Evolutionary conservation across 2,797 vertebrate species (phyloP).

Genomic region (Alcedo quadribrachys): DNA sequence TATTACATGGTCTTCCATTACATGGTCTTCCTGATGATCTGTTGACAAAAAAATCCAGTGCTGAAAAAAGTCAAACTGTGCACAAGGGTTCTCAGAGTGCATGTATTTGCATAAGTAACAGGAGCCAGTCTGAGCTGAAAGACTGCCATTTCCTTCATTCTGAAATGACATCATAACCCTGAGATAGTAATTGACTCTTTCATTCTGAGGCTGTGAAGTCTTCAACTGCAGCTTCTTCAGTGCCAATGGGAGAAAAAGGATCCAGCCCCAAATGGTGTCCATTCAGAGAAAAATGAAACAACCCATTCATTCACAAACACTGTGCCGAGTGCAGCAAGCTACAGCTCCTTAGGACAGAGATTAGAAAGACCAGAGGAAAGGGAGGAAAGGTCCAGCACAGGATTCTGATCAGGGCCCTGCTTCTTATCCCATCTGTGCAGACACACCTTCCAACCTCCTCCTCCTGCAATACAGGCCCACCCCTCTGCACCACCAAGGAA

Average conservation of each 20-base stretch:
- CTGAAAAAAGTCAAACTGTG: background rate
- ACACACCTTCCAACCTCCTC: background rate
- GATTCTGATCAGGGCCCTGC: background rate
- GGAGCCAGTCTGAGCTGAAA: background rate
- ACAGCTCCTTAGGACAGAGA: background rate
- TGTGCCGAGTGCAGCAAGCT: background rate
- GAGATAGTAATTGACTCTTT: background rate
- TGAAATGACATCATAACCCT: background rate
- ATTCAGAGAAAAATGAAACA: slow-evolving; percentile 41
- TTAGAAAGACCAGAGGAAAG: background rate
- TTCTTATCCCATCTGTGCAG: background rate
- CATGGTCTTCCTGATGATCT: background rate
- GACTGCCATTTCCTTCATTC: background rate
- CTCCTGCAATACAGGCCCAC: fast-evolving
- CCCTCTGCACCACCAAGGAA: background rate
- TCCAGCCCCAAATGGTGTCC: slow-evolving; percentile 19
- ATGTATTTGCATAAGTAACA: background rate
- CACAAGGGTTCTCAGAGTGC: background rate
- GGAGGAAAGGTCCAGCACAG: background rate
- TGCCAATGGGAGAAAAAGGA: slow-evolving; percentile 28
- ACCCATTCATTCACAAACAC: background rate
- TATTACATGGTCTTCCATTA: background rate
- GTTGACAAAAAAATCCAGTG: background rate
- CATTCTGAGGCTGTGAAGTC: background rate
- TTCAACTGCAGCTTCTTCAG: slow-evolving; percentile 4